Percentiles rank a stretch among this genome's conserved stretches.
phyloP scores from a whole-genome alignment of 2,797 vertebrate genomes.

The Poecilia velifera region DNA sequence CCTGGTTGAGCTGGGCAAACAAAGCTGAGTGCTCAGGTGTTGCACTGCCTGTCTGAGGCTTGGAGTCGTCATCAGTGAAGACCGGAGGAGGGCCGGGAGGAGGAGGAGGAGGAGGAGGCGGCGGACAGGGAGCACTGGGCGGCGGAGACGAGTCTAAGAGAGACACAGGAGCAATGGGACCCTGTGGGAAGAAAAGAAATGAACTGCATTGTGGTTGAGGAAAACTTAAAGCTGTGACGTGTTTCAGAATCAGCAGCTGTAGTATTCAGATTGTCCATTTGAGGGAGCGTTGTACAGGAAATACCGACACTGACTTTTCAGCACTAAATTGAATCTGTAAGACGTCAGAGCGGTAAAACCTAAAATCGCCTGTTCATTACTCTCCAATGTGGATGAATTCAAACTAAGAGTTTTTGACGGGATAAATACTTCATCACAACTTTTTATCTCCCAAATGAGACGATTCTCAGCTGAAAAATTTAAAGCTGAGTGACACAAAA shows the following conservation, averaged over 20 bases:
- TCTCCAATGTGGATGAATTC: not conserved
- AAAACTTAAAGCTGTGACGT: not conserved
- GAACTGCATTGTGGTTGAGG: not conserved
- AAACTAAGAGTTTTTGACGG: not conserved
- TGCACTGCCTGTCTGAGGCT: constrained; percentile 63
- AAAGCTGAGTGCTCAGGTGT: constrained; percentile 86
- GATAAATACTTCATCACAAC: not conserved
- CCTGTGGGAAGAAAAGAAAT: constrained; percentile 60
- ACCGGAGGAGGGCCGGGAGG: constrained; percentile 87
- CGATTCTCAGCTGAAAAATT: not conserved
- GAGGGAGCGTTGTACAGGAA: constrained; percentile 61
- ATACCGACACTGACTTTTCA: not conserved
- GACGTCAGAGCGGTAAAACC: not conserved
- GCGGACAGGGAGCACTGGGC: constrained; percentile 71
- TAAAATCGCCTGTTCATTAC: not conserved
- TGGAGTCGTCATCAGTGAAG: constrained; percentile 72
- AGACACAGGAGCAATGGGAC: constrained; percentile 81
- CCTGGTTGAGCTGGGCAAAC: constrained; percentile 96
- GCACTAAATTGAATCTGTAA: not conserved
- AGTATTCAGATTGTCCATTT: constrained; percentile 54
- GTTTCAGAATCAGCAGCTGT: constrained; percentile 10
- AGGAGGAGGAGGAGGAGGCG: constrained; percentile 80
- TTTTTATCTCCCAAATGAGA: not conserved
- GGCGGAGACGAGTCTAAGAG: constrained; percentile 55
- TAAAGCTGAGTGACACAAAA: not conserved